phyloP scores from a whole-genome alignment of 2,113 vertebrate genomes.

The Corythornis vintsioides region DNA sequence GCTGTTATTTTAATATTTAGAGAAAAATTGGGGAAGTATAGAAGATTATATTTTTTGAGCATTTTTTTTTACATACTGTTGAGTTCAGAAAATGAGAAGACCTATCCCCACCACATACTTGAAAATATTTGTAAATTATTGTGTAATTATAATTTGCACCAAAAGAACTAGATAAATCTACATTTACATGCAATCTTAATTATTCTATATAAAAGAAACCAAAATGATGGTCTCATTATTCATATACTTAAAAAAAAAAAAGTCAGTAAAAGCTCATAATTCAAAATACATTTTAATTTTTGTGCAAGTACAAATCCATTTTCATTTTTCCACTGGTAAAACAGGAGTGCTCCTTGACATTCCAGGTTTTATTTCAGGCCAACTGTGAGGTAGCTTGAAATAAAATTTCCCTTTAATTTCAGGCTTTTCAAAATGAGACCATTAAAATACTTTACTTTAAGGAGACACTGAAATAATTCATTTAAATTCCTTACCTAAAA shows the following conservation, averaged over 20 bases:
- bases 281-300: constrained; percentile 4
- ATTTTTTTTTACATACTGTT: background rate
- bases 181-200: background rate
- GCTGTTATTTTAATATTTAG: constrained; percentile 35
- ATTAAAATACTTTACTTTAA: background rate
- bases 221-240: background rate
- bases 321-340: background rate
- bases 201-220: background rate
- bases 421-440: background rate
- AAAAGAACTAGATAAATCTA: background rate
- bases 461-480: background rate
- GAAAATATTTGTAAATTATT: background rate
- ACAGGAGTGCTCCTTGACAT: background rate
- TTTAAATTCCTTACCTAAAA: background rate
- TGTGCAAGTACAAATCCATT: background rate
- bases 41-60: background rate
- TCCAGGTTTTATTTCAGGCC: background rate
- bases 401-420: background rate
- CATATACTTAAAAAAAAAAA: background rate
- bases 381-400: background rate
- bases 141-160: background rate
- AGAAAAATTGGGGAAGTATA: constrained; percentile 7
- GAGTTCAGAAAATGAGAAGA: background rate
- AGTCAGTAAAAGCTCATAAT: background rate
- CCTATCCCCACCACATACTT: background rate